Evolutionary conservation across 1,140 invertebrate species (phyloP), one percentile per base, ranked within the genome.

Genomic region (Mizuhopecten yessoensis): DNA sequence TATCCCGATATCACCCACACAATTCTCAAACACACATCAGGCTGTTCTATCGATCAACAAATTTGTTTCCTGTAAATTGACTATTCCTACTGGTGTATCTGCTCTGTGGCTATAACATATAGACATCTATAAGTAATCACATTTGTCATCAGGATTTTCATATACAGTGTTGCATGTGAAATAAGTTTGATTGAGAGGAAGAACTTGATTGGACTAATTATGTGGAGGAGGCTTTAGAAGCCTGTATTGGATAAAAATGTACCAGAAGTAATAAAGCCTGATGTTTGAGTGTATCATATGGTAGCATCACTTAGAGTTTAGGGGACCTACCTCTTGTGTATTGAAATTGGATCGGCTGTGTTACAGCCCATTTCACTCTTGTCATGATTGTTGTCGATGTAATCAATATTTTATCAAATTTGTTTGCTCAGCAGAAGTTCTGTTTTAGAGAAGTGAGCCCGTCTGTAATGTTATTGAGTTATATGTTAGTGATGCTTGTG

Each of bases 381-480:
- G 23, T 75, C n/a, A 75, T 29, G 57, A 75, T 29, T 75, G 57
- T 17, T 75, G 17, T 75, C 9, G 23, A 75, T 75, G 57, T 75
- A n/a, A 75, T 75, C 57, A 75, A 75, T 75, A 75, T 75, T 75
- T 75, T 29, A 75, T 75, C 57, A 75, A 75, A 29, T 75, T 75
- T 75, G 57, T 17, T 75, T 75, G 57, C 57, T 75, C 57, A 29
- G 57, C 57, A 75, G 57, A 75, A 75, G n/a, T 75, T 29, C 1
- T 17, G 11, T 75, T 75, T 75, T n/a, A 75, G 57, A 13, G 13
- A 39, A 39, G 36, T 39, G 5, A 39, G 36, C 5, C 17, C n/a
- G 23, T 29, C 57, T 29, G 57, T 75, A 9, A 9, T n/a, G n/a
- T 7, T 75, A n/a, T 75, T 29, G 57, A 15, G 42, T 45, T 13